Evolutionary conservation across 2,113 vertebrate genomes (phyloP).

Genomic region (Pipa parva): DNA sequence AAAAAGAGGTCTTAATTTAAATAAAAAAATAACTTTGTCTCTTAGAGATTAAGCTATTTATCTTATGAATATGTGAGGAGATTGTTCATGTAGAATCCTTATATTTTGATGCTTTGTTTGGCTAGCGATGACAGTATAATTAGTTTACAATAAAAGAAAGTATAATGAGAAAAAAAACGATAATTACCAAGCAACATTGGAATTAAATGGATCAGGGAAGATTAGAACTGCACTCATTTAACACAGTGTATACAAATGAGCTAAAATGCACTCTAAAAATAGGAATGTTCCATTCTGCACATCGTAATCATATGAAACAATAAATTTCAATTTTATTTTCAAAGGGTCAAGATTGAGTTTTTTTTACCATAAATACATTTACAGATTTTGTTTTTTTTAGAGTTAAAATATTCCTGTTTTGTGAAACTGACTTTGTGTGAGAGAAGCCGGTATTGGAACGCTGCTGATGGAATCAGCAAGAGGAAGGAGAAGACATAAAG

Average conservation of each 20-base stretch:
- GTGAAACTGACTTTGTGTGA: neutral
- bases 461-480: conserved; percentile 19
- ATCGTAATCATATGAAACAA: no score
- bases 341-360: no score
- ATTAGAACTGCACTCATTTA: conserved; percentile 18
- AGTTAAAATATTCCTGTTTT: neutral
- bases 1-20: no score
- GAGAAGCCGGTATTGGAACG: no score
- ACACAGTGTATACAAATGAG: conserved; percentile 18
- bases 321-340: no score
- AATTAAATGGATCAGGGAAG: conserved; percentile 33
- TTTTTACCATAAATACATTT: no score
- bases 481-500: conserved; percentile 3
- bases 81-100: conserved; percentile 21
- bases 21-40: no score
- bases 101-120: conserved; percentile 41
- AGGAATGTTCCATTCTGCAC: no score
- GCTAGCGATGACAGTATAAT: conserved; percentile 39
- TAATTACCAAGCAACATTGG: conserved; percentile 40
- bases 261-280: conserved; percentile 2
- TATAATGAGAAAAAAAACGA: conserved; percentile 40
- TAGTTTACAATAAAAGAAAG: conserved; percentile 40
- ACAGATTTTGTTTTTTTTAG: no score
- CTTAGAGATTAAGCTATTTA: conserved; percentile 24
- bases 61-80: conserved; percentile 24